A percentile compares a stretch with the other conserved stretches of the same genome.
Conservation (phyloP, 2,888 invertebrate species). For the Coecobrya sp. region DNA sequence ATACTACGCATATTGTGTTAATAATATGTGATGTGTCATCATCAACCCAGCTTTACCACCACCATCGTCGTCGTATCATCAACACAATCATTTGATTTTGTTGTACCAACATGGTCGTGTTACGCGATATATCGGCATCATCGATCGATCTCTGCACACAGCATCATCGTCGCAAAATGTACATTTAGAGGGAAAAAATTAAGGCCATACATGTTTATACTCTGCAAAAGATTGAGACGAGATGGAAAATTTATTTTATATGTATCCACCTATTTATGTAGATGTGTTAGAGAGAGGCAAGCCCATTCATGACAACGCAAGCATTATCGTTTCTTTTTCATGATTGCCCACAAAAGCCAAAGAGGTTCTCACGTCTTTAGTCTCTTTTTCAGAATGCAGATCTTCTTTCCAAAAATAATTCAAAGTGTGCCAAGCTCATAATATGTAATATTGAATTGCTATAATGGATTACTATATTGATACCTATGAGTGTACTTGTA, state of each 20-base stretch:
- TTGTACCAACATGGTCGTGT: constrained; percentile 64
- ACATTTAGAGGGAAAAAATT: constrained; percentile 56
- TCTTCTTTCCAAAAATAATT: constrained; percentile 13
- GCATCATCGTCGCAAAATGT: neutral
- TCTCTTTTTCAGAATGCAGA: neutral
- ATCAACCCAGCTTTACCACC: constrained; percentile 25
- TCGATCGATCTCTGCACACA: constrained; percentile 64
- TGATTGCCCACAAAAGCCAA: constrained; percentile 79
- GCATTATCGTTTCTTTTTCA: constrained; percentile 59
- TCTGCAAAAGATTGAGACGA: neutral
- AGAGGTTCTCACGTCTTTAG: constrained; percentile 73
- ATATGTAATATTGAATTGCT: neutral
- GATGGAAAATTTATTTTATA: neutral
- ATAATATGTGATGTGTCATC: constrained; percentile 81
- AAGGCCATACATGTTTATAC: constrained; percentile 52
- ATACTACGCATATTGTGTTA: constrained; percentile 6
- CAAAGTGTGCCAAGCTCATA: neutral
- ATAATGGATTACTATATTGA: neutral
- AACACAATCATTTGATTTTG: constrained; percentile 61
- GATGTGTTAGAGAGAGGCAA: neutral
- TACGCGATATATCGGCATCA: constrained; percentile 53
- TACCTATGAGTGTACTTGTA: neutral
- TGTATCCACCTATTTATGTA: neutral
- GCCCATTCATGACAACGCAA: constrained; percentile 50
- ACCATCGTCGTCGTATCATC: constrained; percentile 21